These are phyloP conservation scores for Lamellibrachia satsuma DNA, from an alignment of 2,888 invertebrate species.

Conservation along the genomic window DNA sequence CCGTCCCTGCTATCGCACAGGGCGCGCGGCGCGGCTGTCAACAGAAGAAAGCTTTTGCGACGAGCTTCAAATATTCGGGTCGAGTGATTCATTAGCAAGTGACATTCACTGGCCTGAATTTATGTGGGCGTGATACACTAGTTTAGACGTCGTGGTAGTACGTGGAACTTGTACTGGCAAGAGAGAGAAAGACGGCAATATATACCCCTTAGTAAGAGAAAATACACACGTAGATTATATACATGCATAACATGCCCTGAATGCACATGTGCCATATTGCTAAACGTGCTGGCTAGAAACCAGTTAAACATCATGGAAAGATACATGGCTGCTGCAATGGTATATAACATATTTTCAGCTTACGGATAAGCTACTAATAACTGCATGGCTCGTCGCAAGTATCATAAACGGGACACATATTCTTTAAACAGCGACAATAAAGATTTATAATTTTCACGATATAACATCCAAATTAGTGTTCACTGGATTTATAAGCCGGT, in stretches of 20 bases:
- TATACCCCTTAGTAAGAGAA: too few relatives aligned
- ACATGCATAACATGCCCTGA: too few relatives aligned
- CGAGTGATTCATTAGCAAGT: not conserved
- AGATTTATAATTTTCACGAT: not conserved
- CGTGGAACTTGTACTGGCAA: too few relatives aligned
- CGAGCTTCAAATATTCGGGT: not conserved
- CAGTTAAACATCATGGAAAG: too few relatives aligned
- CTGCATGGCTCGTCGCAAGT: not conserved
- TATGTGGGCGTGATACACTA: not conserved
- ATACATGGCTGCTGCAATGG: too few relatives aligned
- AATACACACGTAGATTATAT: too few relatives aligned
- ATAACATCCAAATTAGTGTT: not conserved
- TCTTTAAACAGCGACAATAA: not conserved
- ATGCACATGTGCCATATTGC: too few relatives aligned
- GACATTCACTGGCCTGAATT: not conserved
- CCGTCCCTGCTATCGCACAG: not conserved
- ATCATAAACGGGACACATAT: not conserved
- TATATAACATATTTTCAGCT: too few relatives aligned
- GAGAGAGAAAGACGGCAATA: too few relatives aligned
- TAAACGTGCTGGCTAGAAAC: too few relatives aligned
- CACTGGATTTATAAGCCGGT: not conserved
- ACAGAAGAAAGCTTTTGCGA: not conserved
- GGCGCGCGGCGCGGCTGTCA: not conserved
- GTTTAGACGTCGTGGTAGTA: not conserved
- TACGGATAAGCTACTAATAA: not conserved